Percentiles rank a stretch among this genome's conserved stretches.
These are phyloP conservation scores for Formica exsecta DNA, from an alignment of 1,140 invertebrate species.

Conservation along the genomic window DNA sequence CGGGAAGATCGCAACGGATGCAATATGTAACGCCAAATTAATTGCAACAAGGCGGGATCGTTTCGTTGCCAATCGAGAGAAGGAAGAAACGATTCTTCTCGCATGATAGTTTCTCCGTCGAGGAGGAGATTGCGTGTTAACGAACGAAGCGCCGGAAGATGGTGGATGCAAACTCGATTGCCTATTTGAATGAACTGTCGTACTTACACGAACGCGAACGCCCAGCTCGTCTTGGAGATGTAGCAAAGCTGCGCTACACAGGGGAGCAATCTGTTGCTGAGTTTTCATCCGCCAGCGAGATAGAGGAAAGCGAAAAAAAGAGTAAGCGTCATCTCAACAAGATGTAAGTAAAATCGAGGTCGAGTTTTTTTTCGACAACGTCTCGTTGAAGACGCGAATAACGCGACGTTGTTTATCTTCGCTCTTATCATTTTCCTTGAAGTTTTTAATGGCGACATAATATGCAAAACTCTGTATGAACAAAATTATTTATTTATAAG, in stretches of 20 bases:
- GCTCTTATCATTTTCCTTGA: constrained; percentile 40
- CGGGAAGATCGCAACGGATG: background rate
- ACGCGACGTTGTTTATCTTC: constrained; percentile 26
- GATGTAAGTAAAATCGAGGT: constrained; percentile 50
- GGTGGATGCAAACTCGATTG: constrained; percentile 74
- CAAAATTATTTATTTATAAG: constrained; percentile 30
- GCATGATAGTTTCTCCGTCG: constrained; percentile 2
- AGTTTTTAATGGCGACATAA: constrained; percentile 10
- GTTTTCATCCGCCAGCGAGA: constrained; percentile 49
- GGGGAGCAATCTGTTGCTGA: constrained; percentile 74
- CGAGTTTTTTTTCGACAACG: constrained; percentile 55
- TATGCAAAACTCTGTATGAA: constrained; percentile 7
- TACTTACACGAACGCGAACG: constrained; percentile 47
- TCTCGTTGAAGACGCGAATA: constrained; percentile 22
- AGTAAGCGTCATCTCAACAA: constrained; percentile 52
- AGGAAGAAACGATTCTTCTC: constrained; percentile 45
- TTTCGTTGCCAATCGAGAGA: constrained; percentile 27
- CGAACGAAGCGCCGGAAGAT: constrained; percentile 66
- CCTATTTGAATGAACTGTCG: constrained; percentile 66
- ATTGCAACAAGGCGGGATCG: constrained; percentile 23
- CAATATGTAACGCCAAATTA: constrained; percentile 35
- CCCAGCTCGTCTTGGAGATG: constrained; percentile 17
- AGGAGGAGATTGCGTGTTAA: constrained; percentile 72
- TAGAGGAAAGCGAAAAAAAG: constrained; percentile 26
- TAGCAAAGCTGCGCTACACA: constrained; percentile 25